phyloP scores from a whole-genome alignment of 2,113 vertebrate species.

The Garra rufa region DNA sequence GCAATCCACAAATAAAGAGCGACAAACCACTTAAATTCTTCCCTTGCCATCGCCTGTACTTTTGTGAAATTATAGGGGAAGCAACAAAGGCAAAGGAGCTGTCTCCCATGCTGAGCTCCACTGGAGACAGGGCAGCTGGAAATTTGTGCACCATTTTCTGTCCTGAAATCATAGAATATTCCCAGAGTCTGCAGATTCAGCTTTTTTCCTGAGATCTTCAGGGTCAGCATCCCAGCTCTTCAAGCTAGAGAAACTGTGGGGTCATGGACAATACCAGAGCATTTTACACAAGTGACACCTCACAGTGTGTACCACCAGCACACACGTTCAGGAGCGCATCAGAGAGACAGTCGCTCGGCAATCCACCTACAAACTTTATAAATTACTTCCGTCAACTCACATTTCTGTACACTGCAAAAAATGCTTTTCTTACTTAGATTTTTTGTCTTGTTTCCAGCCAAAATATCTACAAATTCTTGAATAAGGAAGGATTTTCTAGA shows the following conservation, averaged over 20 bases:
- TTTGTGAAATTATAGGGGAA: conserved; percentile 48
- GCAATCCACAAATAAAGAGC: conserved; percentile 18
- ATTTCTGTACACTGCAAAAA: background rate
- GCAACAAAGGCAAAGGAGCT: conserved; percentile 42
- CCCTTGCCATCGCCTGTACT: conserved; percentile 33
- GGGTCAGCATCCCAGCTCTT: conserved; percentile 10
- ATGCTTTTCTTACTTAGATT: too few species aligned
- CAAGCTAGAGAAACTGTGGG: background rate
- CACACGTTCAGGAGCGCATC: background rate
- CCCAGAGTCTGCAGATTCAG: conserved; percentile 25
- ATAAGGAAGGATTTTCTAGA: too few species aligned
- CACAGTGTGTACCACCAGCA: background rate
- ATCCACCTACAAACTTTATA: background rate
- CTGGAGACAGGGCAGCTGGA: conserved; percentile 1
- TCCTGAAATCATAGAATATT: conserved; percentile 39
- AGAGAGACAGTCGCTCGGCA: background rate
- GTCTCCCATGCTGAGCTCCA: conserved; percentile 33
- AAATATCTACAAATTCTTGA: too few species aligned
- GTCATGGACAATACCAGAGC: background rate
- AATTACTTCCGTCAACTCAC: background rate
- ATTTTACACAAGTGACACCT: conserved; percentile 21
- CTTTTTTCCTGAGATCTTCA: background rate
- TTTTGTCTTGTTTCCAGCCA: too few species aligned
- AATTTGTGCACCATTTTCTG: conserved; percentile 27
- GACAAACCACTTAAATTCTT: conserved; percentile 49